phyloP scores from a whole-genome alignment of 2,888 invertebrate genomes.

The Cosmia pyralina region DNA sequence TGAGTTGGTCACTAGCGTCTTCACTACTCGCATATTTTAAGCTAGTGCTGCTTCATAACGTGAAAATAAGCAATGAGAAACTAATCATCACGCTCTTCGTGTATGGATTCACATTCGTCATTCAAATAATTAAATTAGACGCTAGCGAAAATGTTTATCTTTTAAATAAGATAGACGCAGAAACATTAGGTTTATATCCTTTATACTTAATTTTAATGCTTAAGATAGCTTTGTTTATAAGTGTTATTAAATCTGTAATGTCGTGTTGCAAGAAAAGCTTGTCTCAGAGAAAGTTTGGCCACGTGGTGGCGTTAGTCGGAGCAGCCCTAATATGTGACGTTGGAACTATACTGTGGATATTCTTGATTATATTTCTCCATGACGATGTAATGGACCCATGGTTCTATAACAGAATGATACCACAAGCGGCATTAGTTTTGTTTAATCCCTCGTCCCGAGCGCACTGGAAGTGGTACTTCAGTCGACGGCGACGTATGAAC shows the following conservation, averaged over 20 bases:
- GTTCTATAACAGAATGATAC: constrained; percentile 48
- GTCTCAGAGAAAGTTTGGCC: constrained; percentile 51
- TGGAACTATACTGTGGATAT: constrained; percentile 34
- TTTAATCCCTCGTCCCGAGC: constrained; percentile 38
- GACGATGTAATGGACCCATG: constrained; percentile 16
- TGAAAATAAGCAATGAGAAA: constrained; percentile 53
- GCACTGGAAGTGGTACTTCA: constrained; percentile 54
- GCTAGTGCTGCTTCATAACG: constrained; percentile 54
- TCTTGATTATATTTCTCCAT: not conserved
- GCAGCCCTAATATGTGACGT: constrained; percentile 63
- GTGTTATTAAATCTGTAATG: constrained; percentile 55
- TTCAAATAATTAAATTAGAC: constrained; percentile 15
- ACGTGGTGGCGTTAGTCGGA: constrained; percentile 61
- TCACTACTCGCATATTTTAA: constrained; percentile 61
- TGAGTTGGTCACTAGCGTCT: constrained; percentile 60
- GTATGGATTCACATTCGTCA: constrained; percentile 19
- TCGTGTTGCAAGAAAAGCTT: constrained; percentile 55
- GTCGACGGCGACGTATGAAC: constrained; percentile 42
- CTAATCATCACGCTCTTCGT: constrained; percentile 50
- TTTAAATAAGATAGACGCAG: accelerated
- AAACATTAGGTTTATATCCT: not conserved
- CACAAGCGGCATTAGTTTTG: constrained; percentile 49
- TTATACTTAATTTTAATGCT: constrained; percentile 43
- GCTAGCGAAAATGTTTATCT: not conserved
- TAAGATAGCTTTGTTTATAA: constrained; percentile 56